Evolutionary conservation across 2,888 invertebrate species (phyloP).

Genomic region (Frankliniella fusca): DNA sequence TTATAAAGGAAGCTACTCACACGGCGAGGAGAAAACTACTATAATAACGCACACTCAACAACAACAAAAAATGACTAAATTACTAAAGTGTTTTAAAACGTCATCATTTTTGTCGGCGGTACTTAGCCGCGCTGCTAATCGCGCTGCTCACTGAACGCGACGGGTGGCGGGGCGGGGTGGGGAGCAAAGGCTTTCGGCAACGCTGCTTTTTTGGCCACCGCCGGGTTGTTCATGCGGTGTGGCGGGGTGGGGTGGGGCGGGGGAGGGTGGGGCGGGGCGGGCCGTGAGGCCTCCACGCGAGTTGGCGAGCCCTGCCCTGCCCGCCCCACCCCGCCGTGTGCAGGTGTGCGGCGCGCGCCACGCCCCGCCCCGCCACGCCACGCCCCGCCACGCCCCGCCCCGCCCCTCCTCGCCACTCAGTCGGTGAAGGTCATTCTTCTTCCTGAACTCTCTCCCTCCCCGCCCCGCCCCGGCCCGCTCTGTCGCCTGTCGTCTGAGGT

Average conservation of each 20-base stretch:
- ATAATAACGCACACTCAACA: too few relatives aligned
- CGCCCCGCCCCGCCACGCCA: background rate
- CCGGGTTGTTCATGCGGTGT: too few relatives aligned
- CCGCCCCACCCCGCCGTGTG: background rate
- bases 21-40: too few relatives aligned
- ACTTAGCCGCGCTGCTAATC: too few relatives aligned
- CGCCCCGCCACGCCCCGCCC: background rate
- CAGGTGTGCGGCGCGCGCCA: background rate
- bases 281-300: background rate
- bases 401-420: background rate
- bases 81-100: too few relatives aligned
- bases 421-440: constrained; percentile 24
- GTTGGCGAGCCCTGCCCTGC: background rate
- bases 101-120: too few relatives aligned
- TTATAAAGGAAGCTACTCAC: too few relatives aligned
- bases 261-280: background rate
- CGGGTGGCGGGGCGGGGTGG: too few relatives aligned
- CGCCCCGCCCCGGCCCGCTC: background rate
- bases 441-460: background rate
- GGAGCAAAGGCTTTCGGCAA: too few relatives aligned
- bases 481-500: constrained; percentile 2
- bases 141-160: too few relatives aligned
- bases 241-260: background rate
- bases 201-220: too few relatives aligned
- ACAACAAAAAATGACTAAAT: too few relatives aligned